Base-by-base conservation (phyloP, 2,797 vertebrate species). In the Danio albolineatus region DNA sequence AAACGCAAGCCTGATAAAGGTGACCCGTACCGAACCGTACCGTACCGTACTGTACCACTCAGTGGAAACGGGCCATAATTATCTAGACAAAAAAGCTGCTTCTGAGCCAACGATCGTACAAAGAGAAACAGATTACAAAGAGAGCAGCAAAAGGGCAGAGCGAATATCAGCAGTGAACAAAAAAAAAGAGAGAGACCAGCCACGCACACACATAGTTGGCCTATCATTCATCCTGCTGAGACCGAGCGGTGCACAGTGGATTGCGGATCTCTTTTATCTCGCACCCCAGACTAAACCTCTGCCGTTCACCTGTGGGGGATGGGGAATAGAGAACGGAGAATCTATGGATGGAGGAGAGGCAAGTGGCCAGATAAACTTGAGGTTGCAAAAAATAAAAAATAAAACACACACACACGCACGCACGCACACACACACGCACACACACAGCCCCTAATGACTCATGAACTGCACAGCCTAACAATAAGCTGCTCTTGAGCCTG, bases 261-360 rank as follows among this genome's bases (percentile, higher is more conserved):
- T 53, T 36, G 36, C 2, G 12, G 48, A 79, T 56, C 69, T 56
- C 67, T 61, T 82, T 84, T 82, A 83, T 84, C 80, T 83, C n/a
- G 5, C 78, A 71, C 73, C 76, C 82, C 57, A 80, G 82, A 82
- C 62, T 49, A 74, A 67, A 82, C 56, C 57, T 57, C 44, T 14
- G 62, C 48, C 36, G 72, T 57, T 79, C 67, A 76, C 66, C 82
- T 46, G 43, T 71, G 76, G 73, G 75, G 36, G 79, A 80, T 57
- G 46, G 81, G 67, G 81, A 51, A 62, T 16, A 69, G 36, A 67
- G 46, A 60, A 12, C 5, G 38, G 71, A 1, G 54, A 21, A 79
- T 39, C 51, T 6, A 44, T 73, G 76, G 12, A 65, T 56, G 59
- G 10, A 73, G 10, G 41, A 51, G 48, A 0, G 67, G 41, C 75